phyloP scores from a whole-genome alignment of 2,113 vertebrate genomes.

The Rallus limicola region DNA sequence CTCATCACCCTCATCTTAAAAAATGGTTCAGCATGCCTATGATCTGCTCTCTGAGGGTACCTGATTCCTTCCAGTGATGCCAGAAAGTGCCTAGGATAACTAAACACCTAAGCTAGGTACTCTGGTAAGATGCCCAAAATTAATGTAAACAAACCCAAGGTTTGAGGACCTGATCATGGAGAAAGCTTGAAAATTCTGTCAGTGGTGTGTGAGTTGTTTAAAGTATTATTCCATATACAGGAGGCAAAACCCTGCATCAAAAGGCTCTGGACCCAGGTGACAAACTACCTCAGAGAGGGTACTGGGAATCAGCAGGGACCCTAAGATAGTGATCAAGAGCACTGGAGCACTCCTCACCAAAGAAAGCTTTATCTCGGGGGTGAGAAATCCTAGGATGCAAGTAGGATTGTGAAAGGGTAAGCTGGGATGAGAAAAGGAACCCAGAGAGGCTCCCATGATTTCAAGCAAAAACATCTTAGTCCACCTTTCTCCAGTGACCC shows the following conservation, averaged over 20 bases:
- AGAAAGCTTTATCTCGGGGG: background rate
- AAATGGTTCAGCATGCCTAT: too few relatives aligned
- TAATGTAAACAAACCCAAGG: background rate
- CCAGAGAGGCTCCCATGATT: fast-evolving
- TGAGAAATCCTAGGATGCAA: background rate
- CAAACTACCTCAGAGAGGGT: background rate
- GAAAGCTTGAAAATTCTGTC: background rate
- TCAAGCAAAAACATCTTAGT: background rate
- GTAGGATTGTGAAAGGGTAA: background rate
- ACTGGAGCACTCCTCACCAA: too few relatives aligned
- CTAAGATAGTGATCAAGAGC: background rate
- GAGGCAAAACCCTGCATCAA: fast-evolving
- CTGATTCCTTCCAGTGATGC: background rate
- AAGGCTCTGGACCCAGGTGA: background rate
- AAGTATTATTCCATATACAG: background rate
- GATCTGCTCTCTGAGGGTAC: background rate
- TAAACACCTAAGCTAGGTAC: background rate
- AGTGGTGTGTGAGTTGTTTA: fast-evolving
- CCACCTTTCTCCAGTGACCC: background rate
- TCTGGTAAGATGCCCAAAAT: background rate
- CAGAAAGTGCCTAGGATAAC: background rate
- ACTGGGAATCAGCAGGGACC: background rate
- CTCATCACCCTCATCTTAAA: background rate
- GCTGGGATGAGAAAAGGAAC: background rate
- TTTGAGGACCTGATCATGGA: background rate